Base-by-base conservation (phyloP, 2,113 vertebrate genomes). In the Megaptera novaeangliae region DNA sequence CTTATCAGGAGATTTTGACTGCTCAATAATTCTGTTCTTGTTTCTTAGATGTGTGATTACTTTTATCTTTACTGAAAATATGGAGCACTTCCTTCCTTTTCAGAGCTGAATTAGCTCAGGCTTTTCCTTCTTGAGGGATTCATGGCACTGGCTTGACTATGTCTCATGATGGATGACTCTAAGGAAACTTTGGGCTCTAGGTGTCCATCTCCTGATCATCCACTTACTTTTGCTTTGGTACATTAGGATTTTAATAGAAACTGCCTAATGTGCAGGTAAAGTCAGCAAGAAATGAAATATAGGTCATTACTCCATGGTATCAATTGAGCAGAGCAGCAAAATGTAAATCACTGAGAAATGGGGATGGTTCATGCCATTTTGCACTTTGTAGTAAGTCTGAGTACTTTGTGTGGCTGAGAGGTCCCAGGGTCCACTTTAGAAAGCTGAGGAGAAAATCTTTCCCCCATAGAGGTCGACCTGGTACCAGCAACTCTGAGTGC, bases 201-300 rank as follows among this genome's bases (percentile, higher is more conserved):
- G 10, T 77, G 21, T 17, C 8, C 20, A 46, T 66, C 44, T 93
- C 25, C n/a, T 55, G 39, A 61, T 80, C 36, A 89, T 1, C 23
- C 36, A 59, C 77, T 93, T 84, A 25, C 21, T 13, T 83, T 85
- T 93, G 64, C 64, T 81, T 80, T 64, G 41, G 34, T 77, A 71
- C 12, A 59, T 95, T 74, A 91, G 25, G 18, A 64, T 31, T 82
- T 82, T 61, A 85, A 77, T 39, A 55, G 83, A 82, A 93, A 85
- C 49, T 96, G 29, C 17, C 78, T 84, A 66, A 52, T 39, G 7
- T 80, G 27, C 46, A 71, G 36, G 87, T 77, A 81, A 46, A 77
- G 77, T 77, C 52, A 95, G 29, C 46, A 83, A 86, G 78, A 95
- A 97, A 36, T 72, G 49, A 94, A 81, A 92, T 71, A 49, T 61